phyloP scores from a whole-genome alignment of 2,797 vertebrate species.

The Poecilia wingei region DNA sequence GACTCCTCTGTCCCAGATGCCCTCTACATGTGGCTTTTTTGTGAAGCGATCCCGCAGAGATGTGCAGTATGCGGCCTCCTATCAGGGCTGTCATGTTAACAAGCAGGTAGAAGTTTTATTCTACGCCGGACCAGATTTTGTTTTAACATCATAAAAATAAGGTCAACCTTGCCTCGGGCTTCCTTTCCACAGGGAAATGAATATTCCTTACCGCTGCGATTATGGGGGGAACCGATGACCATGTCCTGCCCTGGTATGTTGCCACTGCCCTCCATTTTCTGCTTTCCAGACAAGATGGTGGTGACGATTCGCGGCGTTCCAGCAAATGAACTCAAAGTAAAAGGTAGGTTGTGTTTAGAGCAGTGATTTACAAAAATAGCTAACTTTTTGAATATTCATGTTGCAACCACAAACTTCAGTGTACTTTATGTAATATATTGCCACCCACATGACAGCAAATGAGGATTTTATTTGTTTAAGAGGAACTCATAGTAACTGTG shows the following conservation, averaged over 20 bases:
- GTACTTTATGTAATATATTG: not conserved
- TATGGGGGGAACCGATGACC: slow-evolving; percentile 44
- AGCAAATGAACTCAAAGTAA: slow-evolving; percentile 36
- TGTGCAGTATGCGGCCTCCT: slow-evolving; percentile 46
- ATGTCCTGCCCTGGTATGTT: slow-evolving; percentile 45
- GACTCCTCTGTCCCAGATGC: slow-evolving; percentile 54
- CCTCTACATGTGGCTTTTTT: slow-evolving; percentile 58
- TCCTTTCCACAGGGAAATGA: slow-evolving; percentile 29
- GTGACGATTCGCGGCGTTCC: slow-evolving; percentile 24
- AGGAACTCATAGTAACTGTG: not conserved
- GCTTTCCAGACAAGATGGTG: slow-evolving; percentile 44
- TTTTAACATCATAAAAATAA: not conserved
- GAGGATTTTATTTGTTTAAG: not conserved
- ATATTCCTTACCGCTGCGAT: slow-evolving; percentile 46
- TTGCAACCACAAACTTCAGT: not conserved
- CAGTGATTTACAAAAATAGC: not conserved
- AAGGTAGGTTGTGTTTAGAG: slow-evolving; percentile 20
- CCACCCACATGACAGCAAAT: not conserved
- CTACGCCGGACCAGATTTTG: not conserved
- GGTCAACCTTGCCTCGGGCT: not conserved
- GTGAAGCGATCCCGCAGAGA: slow-evolving; percentile 54
- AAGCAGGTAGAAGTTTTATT: slow-evolving; percentile 31
- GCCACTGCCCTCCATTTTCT: slow-evolving; percentile 31
- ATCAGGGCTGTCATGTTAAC: slow-evolving; percentile 54
- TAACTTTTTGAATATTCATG: not conserved